Evolutionary conservation across 2,113 vertebrate genomes (phyloP).

Genomic region (Neopipo cinnamomea): DNA sequence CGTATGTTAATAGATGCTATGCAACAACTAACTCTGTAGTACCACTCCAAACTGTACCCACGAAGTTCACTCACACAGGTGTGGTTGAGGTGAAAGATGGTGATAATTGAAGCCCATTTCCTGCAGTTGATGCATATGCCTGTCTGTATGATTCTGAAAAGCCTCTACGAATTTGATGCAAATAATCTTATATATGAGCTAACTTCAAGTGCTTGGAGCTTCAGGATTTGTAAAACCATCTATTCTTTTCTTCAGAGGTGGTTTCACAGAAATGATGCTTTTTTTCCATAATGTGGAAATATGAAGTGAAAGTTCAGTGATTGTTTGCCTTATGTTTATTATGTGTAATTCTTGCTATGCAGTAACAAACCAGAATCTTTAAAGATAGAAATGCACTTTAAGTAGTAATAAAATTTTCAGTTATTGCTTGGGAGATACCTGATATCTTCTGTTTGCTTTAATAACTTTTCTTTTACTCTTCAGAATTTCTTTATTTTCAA

Average conservation of each 20-base stretch:
- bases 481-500: background rate
- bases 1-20: background rate
- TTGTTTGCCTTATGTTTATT: background rate
- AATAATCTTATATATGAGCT: background rate
- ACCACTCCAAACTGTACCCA: background rate
- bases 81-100: background rate
- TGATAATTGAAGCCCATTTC: background rate
- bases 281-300: background rate
- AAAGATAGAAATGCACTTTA: background rate
- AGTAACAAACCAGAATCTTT: background rate
- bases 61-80: background rate
- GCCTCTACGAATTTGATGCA: background rate
- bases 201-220: background rate
- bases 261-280: background rate
- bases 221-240: background rate
- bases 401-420: background rate
- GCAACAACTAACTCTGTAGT: background rate
- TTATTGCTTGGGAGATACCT: background rate
- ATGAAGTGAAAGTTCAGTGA: background rate
- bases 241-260: background rate
- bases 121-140: background rate
- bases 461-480: background rate
- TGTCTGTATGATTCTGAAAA: background rate
- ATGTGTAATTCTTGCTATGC: background rate
- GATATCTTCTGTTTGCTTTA: background rate